Percentiles rank a stretch among this genome's conserved stretches.
These are phyloP conservation scores for Babylonia areolata DNA, from an alignment of 1,140 invertebrate species.

Conservation along the genomic window DNA sequence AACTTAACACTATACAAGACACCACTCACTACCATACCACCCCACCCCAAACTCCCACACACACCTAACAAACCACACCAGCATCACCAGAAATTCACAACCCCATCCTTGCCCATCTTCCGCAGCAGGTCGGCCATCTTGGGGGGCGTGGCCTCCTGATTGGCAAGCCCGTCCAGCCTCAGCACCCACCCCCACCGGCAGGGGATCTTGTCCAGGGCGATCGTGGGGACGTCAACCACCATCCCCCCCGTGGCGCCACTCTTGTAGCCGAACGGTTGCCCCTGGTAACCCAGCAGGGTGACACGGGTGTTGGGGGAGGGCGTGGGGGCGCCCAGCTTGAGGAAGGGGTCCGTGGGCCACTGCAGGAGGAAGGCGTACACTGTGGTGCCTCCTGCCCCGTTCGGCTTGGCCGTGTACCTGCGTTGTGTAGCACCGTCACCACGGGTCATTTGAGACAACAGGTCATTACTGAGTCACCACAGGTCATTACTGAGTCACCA, in stretches of 20 bases:
- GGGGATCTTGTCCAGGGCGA: slow-evolving; percentile 51
- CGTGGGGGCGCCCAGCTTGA: slow-evolving; percentile 48
- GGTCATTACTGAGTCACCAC: no score
- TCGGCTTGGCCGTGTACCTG: slow-evolving; percentile 57
- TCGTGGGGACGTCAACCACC: slow-evolving; percentile 49
- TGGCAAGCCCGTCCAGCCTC: slow-evolving; percentile 44
- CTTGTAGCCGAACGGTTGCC: slow-evolving; percentile 33
- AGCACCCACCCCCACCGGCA: slow-evolving; percentile 63
- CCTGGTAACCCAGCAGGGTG: slow-evolving; percentile 53
- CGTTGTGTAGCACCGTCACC: no score
- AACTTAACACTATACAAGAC: no score
- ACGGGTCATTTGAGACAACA: no score
- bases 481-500: no score
- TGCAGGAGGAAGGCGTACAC: slow-evolving; percentile 59
- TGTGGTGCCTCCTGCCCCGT: neutral
- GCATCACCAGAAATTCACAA: no score
- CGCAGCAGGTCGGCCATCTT: neutral
- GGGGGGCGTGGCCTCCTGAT: slow-evolving; percentile 3
- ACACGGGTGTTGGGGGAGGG: slow-evolving; percentile 44
- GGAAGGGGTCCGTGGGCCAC: slow-evolving; percentile 51
- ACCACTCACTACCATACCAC: no score
- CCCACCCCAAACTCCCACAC: no score
- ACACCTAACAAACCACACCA: no score
- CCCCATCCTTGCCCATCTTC: neutral
- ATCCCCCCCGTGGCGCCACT: slow-evolving; percentile 40